These are phyloP conservation scores for Poecilus cupreus DNA, from an alignment of 2,888 invertebrate genomes.

Conservation along the genomic window DNA sequence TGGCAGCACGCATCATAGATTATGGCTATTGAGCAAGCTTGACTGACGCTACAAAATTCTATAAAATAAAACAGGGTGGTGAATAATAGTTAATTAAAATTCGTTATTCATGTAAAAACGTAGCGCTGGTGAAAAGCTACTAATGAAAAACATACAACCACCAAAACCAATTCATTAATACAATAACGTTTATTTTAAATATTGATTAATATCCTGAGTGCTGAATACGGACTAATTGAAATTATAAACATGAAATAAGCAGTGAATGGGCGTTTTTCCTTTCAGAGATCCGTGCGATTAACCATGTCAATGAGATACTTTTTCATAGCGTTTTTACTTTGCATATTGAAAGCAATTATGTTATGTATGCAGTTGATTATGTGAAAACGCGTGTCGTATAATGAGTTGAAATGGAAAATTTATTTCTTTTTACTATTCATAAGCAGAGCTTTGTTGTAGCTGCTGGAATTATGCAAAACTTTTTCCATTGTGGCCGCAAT, in stretches of 20 bases:
- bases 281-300: background rate
- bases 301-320: background rate
- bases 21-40: background rate
- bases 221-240: slow-evolving; percentile 16
- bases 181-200: slow-evolving; percentile 48
- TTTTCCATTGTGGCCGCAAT: background rate
- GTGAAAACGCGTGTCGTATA: background rate
- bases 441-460: background rate
- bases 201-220: slow-evolving; percentile 30
- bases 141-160: slow-evolving; percentile 41
- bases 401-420: background rate
- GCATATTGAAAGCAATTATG: background rate
- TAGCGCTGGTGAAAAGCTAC: slow-evolving; percentile 6
- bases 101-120: slow-evolving; percentile 46
- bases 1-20: background rate
- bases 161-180: slow-evolving; percentile 44
- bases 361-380: background rate
- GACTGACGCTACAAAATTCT: slow-evolving; percentile 2
- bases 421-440: slow-evolving; percentile 6
- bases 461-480: background rate
- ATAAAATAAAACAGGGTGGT: slow-evolving; percentile 13
- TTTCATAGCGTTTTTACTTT: too few species aligned
- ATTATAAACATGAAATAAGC: slow-evolving; percentile 19
- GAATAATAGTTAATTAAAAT: slow-evolving; percentile 45
- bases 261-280: background rate